phyloP scores from a whole-genome alignment of 2,797 vertebrate genomes.

The Anguilla obscura region DNA sequence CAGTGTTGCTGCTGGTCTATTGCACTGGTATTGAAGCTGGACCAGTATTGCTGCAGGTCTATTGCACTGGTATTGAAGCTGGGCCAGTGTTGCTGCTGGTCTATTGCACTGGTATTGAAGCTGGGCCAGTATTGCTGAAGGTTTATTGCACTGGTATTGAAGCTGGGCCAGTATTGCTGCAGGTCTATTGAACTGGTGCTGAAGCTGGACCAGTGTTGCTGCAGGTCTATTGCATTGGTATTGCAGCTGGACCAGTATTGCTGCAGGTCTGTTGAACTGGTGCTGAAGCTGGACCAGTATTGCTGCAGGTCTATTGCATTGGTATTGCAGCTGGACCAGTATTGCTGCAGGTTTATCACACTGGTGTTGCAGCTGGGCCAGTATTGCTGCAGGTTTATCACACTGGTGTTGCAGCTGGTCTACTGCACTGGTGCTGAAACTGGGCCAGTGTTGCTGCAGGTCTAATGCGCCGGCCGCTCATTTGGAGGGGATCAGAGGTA shows the following conservation, averaged over 20 bases:
- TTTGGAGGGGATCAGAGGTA: slow-evolving; percentile 80
- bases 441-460: slow-evolving; percentile 75
- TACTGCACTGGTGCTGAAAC: slow-evolving; percentile 63
- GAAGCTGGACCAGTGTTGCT: background rate
- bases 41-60: slow-evolving; percentile 77
- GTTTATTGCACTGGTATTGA: background rate
- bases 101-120: slow-evolving; percentile 72
- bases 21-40: slow-evolving; percentile 42
- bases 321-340: slow-evolving; percentile 59
- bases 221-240: background rate
- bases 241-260: slow-evolving; percentile 69
- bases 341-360: slow-evolving; percentile 76
- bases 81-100: slow-evolving; percentile 72
- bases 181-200: background rate
- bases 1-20: background rate
- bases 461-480: slow-evolving; percentile 71
- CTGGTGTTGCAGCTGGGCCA: slow-evolving; percentile 69
- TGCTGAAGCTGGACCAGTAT: slow-evolving; percentile 74
- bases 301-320: slow-evolving; percentile 75
- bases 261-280: slow-evolving; percentile 72
- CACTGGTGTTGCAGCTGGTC: slow-evolving; percentile 77
- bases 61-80: slow-evolving; percentile 63
- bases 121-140: slow-evolving; percentile 50
- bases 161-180: background rate
- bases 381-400: slow-evolving; percentile 73